Conservation (phyloP, 2,797 vertebrate genomes). For the Enteromius trimaculatus region DNA sequence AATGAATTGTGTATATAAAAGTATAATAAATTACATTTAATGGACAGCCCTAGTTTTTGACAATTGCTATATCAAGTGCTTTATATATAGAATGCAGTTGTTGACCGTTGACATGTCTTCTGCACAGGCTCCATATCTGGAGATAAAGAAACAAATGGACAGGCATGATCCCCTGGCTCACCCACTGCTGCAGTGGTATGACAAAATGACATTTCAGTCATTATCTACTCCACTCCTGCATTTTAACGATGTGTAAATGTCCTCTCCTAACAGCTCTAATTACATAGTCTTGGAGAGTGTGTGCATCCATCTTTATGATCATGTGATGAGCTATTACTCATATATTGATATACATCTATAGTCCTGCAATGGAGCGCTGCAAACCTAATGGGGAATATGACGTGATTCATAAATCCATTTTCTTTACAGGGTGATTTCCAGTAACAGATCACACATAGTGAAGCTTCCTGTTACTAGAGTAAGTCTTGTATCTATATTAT, state of each 20-base stretch:
- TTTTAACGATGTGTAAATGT: conserved; percentile 30
- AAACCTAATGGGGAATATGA: not conserved
- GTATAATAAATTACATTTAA: not conserved
- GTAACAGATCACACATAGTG: conserved; percentile 92
- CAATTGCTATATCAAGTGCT: not conserved
- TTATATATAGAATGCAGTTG: not conserved
- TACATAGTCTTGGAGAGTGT: conserved; percentile 15
- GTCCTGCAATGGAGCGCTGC: not conserved
- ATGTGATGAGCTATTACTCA: not conserved
- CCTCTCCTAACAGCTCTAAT: conserved; percentile 2
- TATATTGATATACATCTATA: not conserved
- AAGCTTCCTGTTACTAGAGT: conserved; percentile 89
- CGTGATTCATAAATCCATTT: conserved; percentile 48
- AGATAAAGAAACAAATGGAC: conserved; percentile 95
- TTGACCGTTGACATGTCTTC: conserved; percentile 15
- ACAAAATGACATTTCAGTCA: conserved; percentile 11
- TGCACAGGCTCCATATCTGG: conserved; percentile 88
- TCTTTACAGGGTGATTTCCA: conserved; percentile 89
- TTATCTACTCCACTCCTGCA: conserved; percentile 1
- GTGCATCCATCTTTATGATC: conserved; percentile 11
- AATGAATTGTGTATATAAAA: not conserved
- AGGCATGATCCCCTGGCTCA: conserved; percentile 89
- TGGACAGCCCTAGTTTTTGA: not conserved
- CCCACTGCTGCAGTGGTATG: conserved; percentile 88
- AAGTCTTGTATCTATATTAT: conserved; percentile 67